Evolutionary conservation across 2,888 invertebrate species (phyloP).

Genomic region (Oscheius sp.): DNA sequence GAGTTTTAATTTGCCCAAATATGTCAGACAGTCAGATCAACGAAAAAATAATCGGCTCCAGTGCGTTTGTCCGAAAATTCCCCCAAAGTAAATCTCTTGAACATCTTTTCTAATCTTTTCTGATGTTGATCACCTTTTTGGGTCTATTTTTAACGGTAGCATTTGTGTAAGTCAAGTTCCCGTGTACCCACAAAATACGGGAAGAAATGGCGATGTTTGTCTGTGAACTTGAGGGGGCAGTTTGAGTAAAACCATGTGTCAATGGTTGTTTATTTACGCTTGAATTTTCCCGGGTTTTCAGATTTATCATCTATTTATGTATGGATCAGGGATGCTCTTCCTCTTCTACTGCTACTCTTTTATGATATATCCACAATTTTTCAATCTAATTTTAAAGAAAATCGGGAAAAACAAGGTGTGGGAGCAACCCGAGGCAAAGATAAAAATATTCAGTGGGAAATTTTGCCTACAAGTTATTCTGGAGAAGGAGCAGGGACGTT

Average conservation of each 20-base stretch:
- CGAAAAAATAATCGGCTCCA: no score
- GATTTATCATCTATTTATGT: constrained; percentile 71
- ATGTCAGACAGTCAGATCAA: no score
- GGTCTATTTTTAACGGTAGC: no score
- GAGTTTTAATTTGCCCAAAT: no score
- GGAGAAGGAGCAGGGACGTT: constrained; percentile 69
- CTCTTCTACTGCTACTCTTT: constrained; percentile 68
- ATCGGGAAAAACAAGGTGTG: background rate
- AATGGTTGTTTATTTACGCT: background rate
- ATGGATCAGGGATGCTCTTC: constrained; percentile 68
- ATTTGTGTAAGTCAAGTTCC: no score
- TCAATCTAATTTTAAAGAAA: constrained; percentile 43
- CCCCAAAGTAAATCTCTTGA: no score
- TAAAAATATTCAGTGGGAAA: constrained; percentile 45
- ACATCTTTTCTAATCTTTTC: no score
- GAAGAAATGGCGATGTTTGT: background rate
- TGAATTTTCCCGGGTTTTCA: constrained; percentile 35
- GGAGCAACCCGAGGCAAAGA: background rate
- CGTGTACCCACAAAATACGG: no score
- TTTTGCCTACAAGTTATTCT: constrained; percentile 55
- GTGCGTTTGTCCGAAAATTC: no score
- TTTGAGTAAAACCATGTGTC: no score
- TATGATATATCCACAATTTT: constrained; percentile 65
- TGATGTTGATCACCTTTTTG: no score
- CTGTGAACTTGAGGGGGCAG: background rate